Evolutionary conservation across 2,797 vertebrate species (phyloP), one percentile per base, ranked within the genome.

Genomic region (Catharus ustulatus): DNA sequence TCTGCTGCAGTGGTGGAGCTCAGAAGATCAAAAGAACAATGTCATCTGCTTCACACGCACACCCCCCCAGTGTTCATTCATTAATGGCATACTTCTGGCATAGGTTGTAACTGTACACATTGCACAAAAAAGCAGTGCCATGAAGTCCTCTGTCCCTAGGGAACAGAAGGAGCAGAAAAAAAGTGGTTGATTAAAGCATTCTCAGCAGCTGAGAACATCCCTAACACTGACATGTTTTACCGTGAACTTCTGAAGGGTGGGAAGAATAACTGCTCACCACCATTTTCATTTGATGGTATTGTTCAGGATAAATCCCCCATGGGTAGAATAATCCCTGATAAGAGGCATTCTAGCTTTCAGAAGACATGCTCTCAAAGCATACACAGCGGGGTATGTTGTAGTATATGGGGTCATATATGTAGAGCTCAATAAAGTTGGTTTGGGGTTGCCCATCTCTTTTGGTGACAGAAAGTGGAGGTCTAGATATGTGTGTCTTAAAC

Each of bases 31-130:
- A 87, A 96, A 91, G 87, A 79, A 84, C 59, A 20, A 87, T 92
- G 48, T 89, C 89, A 83, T 93, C 72, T 92, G 89, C 61, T 80
- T 87, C 71, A 92, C 46, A 64, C 52, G 57, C 67, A 21, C 72
- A 2, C 81, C 6, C 63, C 11, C 55, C 3, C 77, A 79, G 40
- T 73, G 43, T 87, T 93, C 2, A 0, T 87, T 95, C 84, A 74
- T 67, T 93, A 84, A 80, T 83, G 49, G 34, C 68, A 63, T 87
- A 34, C 57, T 93, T 91, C 54, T 77, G 71, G 57, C 0, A 0
- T 91, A 93, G 81, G 64, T 94, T 95, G 55, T 87, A 93, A 87
- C 94, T 91, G 89, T 91, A 93, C 57, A 71, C 51, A 42, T 30
- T 0, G 1, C 59, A 76, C 67, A 82, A 90, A 72, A 91, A 83